Conservation (phyloP, 2,797 vertebrate genomes). For the Okamejei kenojei region DNA sequence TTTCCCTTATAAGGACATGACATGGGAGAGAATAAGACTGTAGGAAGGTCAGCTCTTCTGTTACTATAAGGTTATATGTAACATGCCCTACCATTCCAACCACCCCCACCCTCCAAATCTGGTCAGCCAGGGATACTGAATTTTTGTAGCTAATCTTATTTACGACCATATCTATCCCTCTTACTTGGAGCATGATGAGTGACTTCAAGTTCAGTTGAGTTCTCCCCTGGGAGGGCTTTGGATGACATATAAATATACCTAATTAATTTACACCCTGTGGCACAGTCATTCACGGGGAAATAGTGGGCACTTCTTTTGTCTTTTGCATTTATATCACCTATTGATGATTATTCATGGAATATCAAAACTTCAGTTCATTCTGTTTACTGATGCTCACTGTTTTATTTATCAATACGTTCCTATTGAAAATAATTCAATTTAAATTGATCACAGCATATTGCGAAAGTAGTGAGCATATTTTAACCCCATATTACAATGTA, state of each 20-base stretch:
- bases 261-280: neutral
- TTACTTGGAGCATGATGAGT: neutral
- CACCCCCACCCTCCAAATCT: neutral
- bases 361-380: neutral
- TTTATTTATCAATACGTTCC: neutral
- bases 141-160: neutral
- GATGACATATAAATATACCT: neutral
- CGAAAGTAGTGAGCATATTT: neutral
- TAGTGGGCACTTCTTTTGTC: neutral
- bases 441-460: neutral
- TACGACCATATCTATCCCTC: neutral
- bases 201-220: neutral
- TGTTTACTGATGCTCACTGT: slow-evolving; percentile 11
- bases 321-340: neutral
- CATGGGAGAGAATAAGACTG: neutral
- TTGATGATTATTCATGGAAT: no score
- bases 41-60: neutral
- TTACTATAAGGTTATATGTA: neutral
- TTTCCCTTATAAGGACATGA: neutral
- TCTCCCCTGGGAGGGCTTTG: neutral
- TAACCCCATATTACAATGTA: neutral
- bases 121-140: neutral
- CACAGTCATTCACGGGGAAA: neutral
- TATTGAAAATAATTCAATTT: slow-evolving; percentile 15
- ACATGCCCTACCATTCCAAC: no score